Evolutionary conservation across 2,797 vertebrate species (phyloP), one percentile per base, ranked within the genome.

Genomic region (Lacerta agilis): DNA sequence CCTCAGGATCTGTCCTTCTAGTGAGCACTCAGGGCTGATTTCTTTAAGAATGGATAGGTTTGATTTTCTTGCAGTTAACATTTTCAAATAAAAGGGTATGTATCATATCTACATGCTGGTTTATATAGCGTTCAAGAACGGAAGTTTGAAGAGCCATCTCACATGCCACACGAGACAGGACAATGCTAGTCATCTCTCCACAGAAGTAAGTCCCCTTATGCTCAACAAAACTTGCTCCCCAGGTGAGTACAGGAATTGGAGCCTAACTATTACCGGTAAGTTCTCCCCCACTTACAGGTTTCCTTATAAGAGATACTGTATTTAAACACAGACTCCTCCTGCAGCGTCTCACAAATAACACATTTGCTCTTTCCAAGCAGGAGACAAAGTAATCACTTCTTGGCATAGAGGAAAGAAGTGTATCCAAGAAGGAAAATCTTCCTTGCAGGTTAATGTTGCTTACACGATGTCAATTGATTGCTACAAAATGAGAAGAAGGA

Each of bases 351-450:
- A 90, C 79, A n/a, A 75, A 79, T 76, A 82, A 86, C 83, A 92
- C 89, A 93, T 25, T 90, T 90, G 8, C 2, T 20, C 25, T 83
- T 49, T 71, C 8, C 78, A 81, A 90, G 23, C 15, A 55, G 83
- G 85, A 9, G 29, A 83, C 64, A 33, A 86, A 83, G 91, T 86
- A n/a, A 69, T 69, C 67, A 85, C 45, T 90, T 29, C 0, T 83
- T 85, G 87, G 61, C 15, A 85, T 23, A 86, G 90, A 86, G 4
- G 33, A 90, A 90, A 3, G 1, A 17, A 85, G 8, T 0, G 73
- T 92, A 92, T 90, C 78, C 77, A 90, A 88, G 55, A 0, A 91
- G 67, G 76, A 94, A 29, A 49, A 58, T 93, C 93, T 93, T 88
- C 85, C 69, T 88, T 89, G 83, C 23, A 88, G 38, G 88, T 93